Evolutionary conservation across 35 echinoderm and acorn worm species (phyloP), one percentile per base, ranked within the genome.

Genomic region (Ophioderma brevispina): DNA sequence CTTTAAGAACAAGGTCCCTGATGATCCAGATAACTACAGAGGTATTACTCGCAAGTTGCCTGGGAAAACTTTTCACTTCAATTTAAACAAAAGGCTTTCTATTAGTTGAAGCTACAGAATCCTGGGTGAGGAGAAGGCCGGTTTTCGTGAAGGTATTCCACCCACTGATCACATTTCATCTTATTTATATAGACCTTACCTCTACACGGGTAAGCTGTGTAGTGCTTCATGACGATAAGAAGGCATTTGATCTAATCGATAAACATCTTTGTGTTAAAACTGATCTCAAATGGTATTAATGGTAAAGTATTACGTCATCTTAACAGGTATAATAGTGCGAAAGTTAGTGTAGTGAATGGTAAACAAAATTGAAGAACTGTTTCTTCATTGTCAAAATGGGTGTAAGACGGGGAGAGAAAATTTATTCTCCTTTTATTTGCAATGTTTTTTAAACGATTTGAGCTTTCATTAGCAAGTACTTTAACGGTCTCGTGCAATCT

Each of bases 261-360:
- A 86, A 52, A 52, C 92, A 0, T 85, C 76, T 19, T 80, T 88
- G 1, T 93, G 86, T 82, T 50, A 76, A 93, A 94, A 78, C 81
- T 94, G 13, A 86, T 90, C 13, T 64, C 17, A 17, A 55, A 78
- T 86, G 63, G 80, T 86, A 85, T 86, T 25, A 87, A 90, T 90
- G 93, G 93, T 13, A 94, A 90, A 32, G 56, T 94, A 36, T 94
- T 13, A 91, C 90, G 88, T 91, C n/a, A 94, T 94, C 43, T 81
- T n/a, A 43, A 37, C 36, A 40, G 90, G 81, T 90, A 94, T 84
- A 70, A 23, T 8, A 80, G 86, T 78, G 87, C 87, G 39, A 76
- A 94, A 85, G 90, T 82, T 23, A 90, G 87, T 90, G 82, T 94
- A 10, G 56, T 15, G 43, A 86, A 85, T 80, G 35, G 55, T 78